phyloP scores from a whole-genome alignment of 1,140 invertebrate species.

The Drosophila pruinosa region DNA sequence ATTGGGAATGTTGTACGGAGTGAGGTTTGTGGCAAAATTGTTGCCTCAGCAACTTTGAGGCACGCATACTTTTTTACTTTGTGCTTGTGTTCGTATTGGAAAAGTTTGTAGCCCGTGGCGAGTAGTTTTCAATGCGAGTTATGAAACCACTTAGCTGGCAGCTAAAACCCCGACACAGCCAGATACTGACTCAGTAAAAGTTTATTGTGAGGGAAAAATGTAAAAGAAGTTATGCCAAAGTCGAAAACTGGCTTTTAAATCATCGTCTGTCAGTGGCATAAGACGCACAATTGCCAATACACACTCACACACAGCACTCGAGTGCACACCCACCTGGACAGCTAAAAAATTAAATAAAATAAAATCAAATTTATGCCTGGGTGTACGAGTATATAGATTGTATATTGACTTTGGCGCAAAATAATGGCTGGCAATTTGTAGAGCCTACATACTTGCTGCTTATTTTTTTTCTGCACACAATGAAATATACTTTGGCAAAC shows the following conservation, averaged over 20 bases:
- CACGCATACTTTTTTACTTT: constrained; percentile 19
- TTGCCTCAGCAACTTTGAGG: constrained; percentile 21
- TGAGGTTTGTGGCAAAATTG: constrained; percentile 14
- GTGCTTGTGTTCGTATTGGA: constrained; percentile 38
- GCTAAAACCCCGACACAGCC: constrained; percentile 1
- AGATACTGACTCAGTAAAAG: constrained; percentile 4
- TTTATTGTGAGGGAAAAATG: constrained; percentile 25
- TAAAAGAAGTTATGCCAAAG: constrained; percentile 37
- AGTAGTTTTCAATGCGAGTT: constrained; percentile 53
- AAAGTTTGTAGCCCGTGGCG: constrained; percentile 32
- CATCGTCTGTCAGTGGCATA: constrained; percentile 62
- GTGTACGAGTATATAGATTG: constrained; percentile 30
- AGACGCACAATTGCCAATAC: constrained; percentile 36
- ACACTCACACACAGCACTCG: constrained; percentile 6
- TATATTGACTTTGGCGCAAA: constrained; percentile 71
- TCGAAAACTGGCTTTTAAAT: constrained; percentile 55
- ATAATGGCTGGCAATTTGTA: constrained; percentile 78
- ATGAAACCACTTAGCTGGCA: constrained; percentile 53
- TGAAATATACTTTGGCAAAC: constrained; percentile 70
- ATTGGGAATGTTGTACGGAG: background rate
- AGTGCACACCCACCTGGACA: constrained; percentile 22
- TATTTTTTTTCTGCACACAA: constrained; percentile 45
- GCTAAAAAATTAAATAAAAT: constrained; percentile 29
- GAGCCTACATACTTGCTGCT: constrained; percentile 37
- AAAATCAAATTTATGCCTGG: constrained; percentile 36